Evolutionary conservation across 2,888 invertebrate species (phyloP).

Genomic region (Chymomyza procnemis): DNA sequence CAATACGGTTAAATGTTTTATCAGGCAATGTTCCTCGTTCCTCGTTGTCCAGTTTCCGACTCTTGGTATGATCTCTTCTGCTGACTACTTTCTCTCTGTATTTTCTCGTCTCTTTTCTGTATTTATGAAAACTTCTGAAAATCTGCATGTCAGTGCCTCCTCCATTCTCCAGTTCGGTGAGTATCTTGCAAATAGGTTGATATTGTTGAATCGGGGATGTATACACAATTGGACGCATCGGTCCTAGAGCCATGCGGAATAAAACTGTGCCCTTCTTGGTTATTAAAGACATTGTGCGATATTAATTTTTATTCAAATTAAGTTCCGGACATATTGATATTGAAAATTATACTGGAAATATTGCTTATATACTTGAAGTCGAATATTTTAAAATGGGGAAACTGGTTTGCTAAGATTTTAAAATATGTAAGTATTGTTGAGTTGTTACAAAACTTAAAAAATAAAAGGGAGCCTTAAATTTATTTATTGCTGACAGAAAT

Average conservation of each 20-base stretch:
- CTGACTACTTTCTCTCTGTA: not conserved
- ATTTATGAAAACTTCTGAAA: not conserved
- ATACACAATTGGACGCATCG: not conserved
- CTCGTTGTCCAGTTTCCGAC: not conserved
- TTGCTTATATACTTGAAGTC: no score
- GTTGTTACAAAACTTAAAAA: not conserved
- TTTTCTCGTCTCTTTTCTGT: not conserved
- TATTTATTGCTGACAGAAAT: slow-evolving; percentile 42
- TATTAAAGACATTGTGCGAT: not conserved
- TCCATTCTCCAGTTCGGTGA: no score
- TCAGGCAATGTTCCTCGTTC: not conserved
- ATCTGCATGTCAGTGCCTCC: not conserved
- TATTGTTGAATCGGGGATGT: not conserved
- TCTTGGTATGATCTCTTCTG: not conserved
- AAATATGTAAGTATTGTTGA: not conserved
- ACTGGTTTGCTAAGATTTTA: not conserved
- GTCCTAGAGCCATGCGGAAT: no score
- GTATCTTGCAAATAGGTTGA: not conserved
- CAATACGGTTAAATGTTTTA: not conserved
- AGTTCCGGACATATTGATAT: not conserved
- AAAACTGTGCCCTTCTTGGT: not conserved
- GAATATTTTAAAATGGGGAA: no score
- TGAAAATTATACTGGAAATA: no score
- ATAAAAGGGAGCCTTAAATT: no score
- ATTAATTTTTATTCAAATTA: not conserved